Evolutionary conservation across 2,888 invertebrate species (phyloP).

Genomic region (Phlogophora meticulosa): DNA sequence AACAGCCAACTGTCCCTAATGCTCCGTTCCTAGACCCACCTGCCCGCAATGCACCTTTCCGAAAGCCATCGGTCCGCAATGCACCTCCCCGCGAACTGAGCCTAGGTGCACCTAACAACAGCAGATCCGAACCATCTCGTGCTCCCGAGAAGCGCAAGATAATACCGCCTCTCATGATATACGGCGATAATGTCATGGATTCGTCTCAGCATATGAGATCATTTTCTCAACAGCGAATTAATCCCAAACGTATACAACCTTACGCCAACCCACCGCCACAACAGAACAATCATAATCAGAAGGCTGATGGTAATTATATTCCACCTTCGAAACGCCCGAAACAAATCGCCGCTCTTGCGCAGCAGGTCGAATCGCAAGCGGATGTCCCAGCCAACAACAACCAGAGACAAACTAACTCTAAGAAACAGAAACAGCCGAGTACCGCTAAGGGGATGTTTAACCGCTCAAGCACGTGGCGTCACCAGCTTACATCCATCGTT

Average conservation of each 20-base stretch:
- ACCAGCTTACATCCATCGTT: constrained; percentile 29
- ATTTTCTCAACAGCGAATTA: constrained; percentile 32
- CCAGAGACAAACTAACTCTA: not conserved
- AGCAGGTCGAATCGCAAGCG: not conserved
- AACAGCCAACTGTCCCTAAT: not conserved
- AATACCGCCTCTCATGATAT: not conserved
- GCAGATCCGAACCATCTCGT: constrained; percentile 29
- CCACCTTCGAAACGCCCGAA: constrained; percentile 37
- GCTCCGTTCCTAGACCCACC: not conserved
- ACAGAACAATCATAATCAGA: not conserved
- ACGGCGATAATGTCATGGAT: constrained; percentile 19
- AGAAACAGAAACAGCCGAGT: constrained; percentile 17
- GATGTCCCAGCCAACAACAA: not conserved
- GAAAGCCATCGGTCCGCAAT: constrained; percentile 1
- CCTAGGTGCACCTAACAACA: constrained; percentile 12
- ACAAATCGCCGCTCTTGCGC: not conserved
- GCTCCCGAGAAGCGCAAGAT: constrained; percentile 24
- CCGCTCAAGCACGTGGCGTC: constrained; percentile 42
- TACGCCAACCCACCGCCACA: constrained; percentile 14
- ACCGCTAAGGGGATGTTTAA: not conserved
- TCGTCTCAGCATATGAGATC: not conserved
- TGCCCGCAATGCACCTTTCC: not conserved
- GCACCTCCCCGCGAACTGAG: constrained; percentile 16
- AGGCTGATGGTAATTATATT: not conserved
- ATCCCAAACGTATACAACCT: constrained; percentile 10